Percentiles rank a stretch among this genome's conserved stretches.
Evolutionary conservation across 2,888 invertebrate genomes (phyloP).

Genomic region (Allolobophora icterica): DNA sequence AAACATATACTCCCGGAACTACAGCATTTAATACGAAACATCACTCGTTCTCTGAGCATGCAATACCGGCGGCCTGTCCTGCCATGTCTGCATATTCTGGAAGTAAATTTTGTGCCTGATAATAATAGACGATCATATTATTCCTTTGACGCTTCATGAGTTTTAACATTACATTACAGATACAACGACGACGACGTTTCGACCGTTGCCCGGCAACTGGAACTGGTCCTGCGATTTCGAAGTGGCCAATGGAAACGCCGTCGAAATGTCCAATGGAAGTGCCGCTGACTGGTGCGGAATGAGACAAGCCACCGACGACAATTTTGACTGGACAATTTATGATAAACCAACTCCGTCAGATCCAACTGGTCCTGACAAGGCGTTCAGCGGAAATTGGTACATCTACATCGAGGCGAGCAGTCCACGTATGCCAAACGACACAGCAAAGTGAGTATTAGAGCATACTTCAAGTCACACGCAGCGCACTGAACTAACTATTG

Average conservation of each 20-base stretch:
- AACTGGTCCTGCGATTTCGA: constrained; percentile 35
- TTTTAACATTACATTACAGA: background rate
- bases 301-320: constrained; percentile 33
- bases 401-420: constrained; percentile 41
- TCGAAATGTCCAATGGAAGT: constrained; percentile 14
- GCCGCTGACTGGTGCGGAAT: constrained; percentile 22
- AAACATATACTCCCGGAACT: too few species aligned
- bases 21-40: too few species aligned
- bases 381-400: constrained; percentile 31
- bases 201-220: background rate
- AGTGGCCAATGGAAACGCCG: background rate
- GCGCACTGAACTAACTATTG: background rate
- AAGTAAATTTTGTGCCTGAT: background rate
- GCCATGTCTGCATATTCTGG: too few species aligned
- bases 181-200: too few species aligned
- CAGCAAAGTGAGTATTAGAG: constrained; percentile 34
- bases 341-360: constrained; percentile 27
- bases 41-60: too few species aligned
- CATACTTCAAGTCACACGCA: background rate
- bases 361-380: constrained; percentile 35
- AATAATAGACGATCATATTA: background rate
- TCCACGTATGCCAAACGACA: constrained; percentile 34
- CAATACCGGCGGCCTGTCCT: too few species aligned
- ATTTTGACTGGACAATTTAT: constrained; percentile 38
- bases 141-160: background rate